A percentile compares a stretch with the other conserved stretches of the same genome.
These are phyloP conservation scores for Hydriomena furcata DNA, from an alignment of 2,888 invertebrate species.

Conservation along the genomic window DNA sequence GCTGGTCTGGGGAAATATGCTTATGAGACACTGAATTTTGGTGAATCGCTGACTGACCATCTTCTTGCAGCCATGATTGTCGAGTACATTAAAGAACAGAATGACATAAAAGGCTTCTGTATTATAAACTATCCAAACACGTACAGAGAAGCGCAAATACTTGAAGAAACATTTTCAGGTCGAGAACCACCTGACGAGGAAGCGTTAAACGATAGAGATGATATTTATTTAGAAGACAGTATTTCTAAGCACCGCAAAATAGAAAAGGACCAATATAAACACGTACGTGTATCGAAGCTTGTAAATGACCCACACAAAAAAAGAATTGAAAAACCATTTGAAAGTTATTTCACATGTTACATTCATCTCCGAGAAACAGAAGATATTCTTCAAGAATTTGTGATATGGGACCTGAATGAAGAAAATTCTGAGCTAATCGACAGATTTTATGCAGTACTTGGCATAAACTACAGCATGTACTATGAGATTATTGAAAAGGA, in stretches of 20 bases:
- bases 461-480: slow-evolving; percentile 84
- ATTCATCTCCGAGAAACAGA: slow-evolving; percentile 74
- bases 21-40: slow-evolving; percentile 79
- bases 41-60: slow-evolving; percentile 80
- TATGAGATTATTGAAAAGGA: slow-evolving; percentile 81
- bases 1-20: slow-evolving; percentile 83
- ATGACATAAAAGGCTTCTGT: slow-evolving; percentile 83
- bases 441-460: slow-evolving; percentile 82
- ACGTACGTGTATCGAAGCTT: slow-evolving; percentile 73
- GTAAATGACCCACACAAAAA: slow-evolving; percentile 78
- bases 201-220: slow-evolving; percentile 61
- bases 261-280: slow-evolving; percentile 61
- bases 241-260: slow-evolving; percentile 63
- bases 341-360: slow-evolving; percentile 84
- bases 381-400: slow-evolving; percentile 66
- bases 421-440: slow-evolving; percentile 80
- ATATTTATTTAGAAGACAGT: slow-evolving; percentile 70
- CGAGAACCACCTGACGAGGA: slow-evolving; percentile 67
- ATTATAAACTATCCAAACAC: slow-evolving; percentile 85
- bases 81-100: slow-evolving; percentile 82
- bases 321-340: slow-evolving; percentile 58
- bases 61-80: slow-evolving; percentile 83
- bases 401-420: slow-evolving; percentile 67
- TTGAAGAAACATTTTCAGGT: slow-evolving; percentile 85
- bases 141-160: slow-evolving; percentile 81